Conservation (phyloP, 2,888 invertebrate genomes). For the Cataglyphis livida region DNA sequence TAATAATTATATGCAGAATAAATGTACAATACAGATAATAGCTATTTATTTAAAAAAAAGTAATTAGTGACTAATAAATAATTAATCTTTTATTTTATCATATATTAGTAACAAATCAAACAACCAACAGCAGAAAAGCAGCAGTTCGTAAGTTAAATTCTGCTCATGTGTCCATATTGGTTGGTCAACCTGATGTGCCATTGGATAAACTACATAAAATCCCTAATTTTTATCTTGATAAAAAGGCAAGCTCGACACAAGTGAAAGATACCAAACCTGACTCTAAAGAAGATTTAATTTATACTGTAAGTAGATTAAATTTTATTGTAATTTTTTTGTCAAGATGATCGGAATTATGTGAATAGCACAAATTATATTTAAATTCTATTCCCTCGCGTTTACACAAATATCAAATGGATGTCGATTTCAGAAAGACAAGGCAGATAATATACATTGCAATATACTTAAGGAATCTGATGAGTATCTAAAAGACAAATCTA, state of each 20-base stretch:
- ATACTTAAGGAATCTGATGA: not conserved
- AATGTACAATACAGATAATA: not conserved
- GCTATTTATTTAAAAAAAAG: not conserved
- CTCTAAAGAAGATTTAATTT: not conserved
- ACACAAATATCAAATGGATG: not conserved
- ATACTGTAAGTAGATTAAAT: conserved; percentile 10
- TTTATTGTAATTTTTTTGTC: not conserved
- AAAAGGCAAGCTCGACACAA: not conserved
- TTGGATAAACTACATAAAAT: conserved; percentile 87
- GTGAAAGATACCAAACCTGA: not conserved
- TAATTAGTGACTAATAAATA: conserved; percentile 15
- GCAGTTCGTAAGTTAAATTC: conserved; percentile 90
- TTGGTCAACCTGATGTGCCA: conserved; percentile 87
- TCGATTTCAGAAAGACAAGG: conserved; percentile 10
- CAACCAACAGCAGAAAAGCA: conserved; percentile 89
- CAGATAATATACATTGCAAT: not conserved
- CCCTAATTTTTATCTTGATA: not conserved
- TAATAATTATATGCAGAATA: too few species aligned
- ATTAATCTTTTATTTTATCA: conserved; percentile 64
- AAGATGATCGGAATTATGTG: not conserved
- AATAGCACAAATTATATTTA: not conserved
- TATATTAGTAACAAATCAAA: conserved; percentile 88
- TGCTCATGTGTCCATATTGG: conserved; percentile 89
- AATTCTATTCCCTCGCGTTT: not conserved
- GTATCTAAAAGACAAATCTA: not conserved